These are phyloP conservation scores for Meteorus colon DNA, from an alignment of 2,888 invertebrate species.

Conservation along the genomic window DNA sequence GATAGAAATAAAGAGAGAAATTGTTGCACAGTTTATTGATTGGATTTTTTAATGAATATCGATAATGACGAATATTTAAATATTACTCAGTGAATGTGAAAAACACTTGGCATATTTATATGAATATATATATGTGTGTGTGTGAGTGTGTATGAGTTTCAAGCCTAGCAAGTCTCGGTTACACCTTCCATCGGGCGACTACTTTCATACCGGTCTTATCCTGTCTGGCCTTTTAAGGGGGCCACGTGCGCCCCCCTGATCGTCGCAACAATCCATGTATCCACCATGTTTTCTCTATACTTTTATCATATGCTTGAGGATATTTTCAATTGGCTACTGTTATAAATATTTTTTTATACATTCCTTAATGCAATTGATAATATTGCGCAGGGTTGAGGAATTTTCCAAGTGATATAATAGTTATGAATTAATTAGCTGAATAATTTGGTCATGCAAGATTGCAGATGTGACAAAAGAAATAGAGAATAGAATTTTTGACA, in stretches of 20 bases:
- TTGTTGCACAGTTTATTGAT: not conserved
- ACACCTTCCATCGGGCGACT: constrained; percentile 36
- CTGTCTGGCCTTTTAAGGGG: constrained; percentile 58
- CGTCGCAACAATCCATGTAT: constrained; percentile 1
- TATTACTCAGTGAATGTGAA: not conserved
- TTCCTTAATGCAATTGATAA: too few species aligned
- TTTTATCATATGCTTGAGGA: constrained; percentile 48
- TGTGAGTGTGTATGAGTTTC: not conserved
- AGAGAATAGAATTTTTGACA: too few species aligned
- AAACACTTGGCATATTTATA: not conserved
- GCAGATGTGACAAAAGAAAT: too few species aligned
- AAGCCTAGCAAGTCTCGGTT: constrained; percentile 23
- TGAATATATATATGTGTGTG: not conserved
- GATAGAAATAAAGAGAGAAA: too few species aligned
- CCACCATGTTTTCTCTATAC: constrained; percentile 47
- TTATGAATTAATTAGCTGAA: too few species aligned
- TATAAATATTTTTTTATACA: too few species aligned
- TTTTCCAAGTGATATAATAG: too few species aligned
- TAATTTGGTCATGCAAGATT: too few species aligned
- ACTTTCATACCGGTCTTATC: constrained; percentile 54
- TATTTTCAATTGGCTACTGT: constrained; percentile 41
- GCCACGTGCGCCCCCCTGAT: constrained; percentile 41
- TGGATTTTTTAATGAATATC: not conserved
- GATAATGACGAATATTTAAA: not conserved
- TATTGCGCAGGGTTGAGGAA: too few species aligned